Evolutionary conservation across 2,888 invertebrate genomes (phyloP), one percentile per base, ranked within the genome.

Genomic region (Pristionchus exspectatus): DNA sequence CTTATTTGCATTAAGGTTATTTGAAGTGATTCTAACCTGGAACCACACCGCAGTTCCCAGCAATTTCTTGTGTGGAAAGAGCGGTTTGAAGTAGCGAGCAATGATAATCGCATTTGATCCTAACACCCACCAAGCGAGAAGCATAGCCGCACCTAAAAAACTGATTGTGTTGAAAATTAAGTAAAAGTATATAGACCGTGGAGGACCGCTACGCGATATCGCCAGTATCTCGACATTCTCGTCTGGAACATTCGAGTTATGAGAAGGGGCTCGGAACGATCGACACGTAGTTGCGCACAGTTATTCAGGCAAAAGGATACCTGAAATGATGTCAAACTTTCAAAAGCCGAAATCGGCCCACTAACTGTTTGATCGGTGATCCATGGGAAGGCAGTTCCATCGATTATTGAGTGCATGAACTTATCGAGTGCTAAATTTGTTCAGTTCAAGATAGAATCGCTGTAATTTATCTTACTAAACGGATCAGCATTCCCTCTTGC

Each of bases 51-150:
- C 92, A 12, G 92, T 92, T 50, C 93, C 93, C 10, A 92, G 88
- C 30, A 93, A 90, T 66, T 93, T 93, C 74, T 89, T 91, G 56
- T 91, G 72, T 4, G 93, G 92, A 50, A 92, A 93, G 3, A 93
- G 87, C 1, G 93, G 93, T 86, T 93, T 93, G 90, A 93, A 93
- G 90, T 92, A 93, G n/a, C 93, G 33, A 38, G 92, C 92, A 66
- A 93, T 93, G 24, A 93, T 91, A 33, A 93, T 93, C 0, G 90
- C 93, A 18, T 91, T 91, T 9, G 93, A 92, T 21, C 89, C 92
- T 7, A 93, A 90, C 16, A 93, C 92, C 93, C 93, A 93, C 93
- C 93, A 93, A 10, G 91, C 92, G 59, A 93, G 90, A 50, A 93
- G 88, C 83, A 93, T 88, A 1, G 91, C 84, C 12, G 91, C 91